Base-by-base conservation (phyloP, 2,888 invertebrate genomes). In the Rhyacophila evoluta region DNA sequence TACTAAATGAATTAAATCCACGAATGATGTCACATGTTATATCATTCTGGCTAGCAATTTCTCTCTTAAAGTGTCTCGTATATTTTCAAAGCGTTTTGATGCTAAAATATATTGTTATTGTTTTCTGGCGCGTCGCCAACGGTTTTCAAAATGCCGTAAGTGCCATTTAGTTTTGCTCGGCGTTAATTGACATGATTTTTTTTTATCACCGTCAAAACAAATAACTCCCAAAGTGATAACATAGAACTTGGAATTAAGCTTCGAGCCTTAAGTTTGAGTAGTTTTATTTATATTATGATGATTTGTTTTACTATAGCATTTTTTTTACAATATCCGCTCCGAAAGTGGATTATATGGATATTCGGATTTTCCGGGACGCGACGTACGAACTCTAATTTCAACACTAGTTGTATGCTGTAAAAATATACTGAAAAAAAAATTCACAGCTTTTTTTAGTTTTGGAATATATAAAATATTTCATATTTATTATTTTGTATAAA, bases 61-160 rank as follows among this genome's bases (percentile, higher is more conserved):
- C 55, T 55, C 55, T 55, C 55, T 19, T 8, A 55, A 55, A 55
- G 55, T 55, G 55, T 55, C 55, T 25, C 55, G 25, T 55, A 55
- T 55, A 55, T 55, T 55, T 55, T 55, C 55, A 55, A 55, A 55
- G 55, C 55, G 19, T 55, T 55, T 55, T 69, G 68, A 27, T 68
- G 33, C 67, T 36, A 36, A 69, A 67, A 77, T 77, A 67, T 77
- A 77, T 70, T 39, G 69, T 71, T 71, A 29, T 55, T 67, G 29
- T 71, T 37, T 38, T 38, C 41, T 77, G 76, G 76, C 76, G 19
- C 12, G 10, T 12, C 12, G 76, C 76, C 76, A 68, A 69, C 55
- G 15, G 19, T 55, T 1, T 0, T 19, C 8, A 55, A n/a, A 55
- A 25, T 8, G 55, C 19, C 55, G 25, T 19, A 55, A 55, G 55